Base-by-base conservation (phyloP, 2,888 invertebrate species). In the Dryobotodes eremita region DNA sequence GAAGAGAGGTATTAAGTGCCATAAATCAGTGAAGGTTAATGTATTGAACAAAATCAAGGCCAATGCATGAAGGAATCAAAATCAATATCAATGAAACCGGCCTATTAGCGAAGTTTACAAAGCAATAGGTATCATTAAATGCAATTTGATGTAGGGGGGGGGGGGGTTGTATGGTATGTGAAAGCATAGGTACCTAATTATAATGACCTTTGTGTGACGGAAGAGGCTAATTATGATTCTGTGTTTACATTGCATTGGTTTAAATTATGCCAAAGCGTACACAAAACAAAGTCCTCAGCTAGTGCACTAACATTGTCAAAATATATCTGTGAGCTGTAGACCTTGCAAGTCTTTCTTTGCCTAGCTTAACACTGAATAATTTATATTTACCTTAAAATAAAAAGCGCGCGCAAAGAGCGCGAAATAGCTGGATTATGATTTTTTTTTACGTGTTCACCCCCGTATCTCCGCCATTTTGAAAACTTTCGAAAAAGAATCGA, bases 81-180 rank as follows among this genome's bases (percentile, higher is more conserved):
- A 83, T 85, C 85, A 80, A 75, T 83, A 75, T 31, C 26, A 59
- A 55, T 1, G 26, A 50, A 83, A 65, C 59, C 48, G 1, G 13
- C 48, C 73, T 70, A 36, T 70, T 57, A 61, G 64, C 23, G 7
- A 11, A 59, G 64, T 13, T 68, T 79, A 71, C 62, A 73, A 61
- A 78, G 50, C 50, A 42, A 1, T 50, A 26, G 7, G 11, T 48
- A 73, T n/a, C 13, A 57, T 46, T 66, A 31, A 71, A 26, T 84
- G 48, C 68, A 62, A 83, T 64, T 80, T 75, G 55, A 75, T 75
- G 64, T 55, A n/a, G 0, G 11, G 64, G 55, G 69, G 0, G 11
- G 64, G 55, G 69, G 26, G 55, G 59, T 62, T 13, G 69, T 69
- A 69, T 79, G 80, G n/a, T 36, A 36, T 10, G 11, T 36, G 1